phyloP scores from a whole-genome alignment of 2,888 invertebrate species.

The Dolichomitus sp. region DNA sequence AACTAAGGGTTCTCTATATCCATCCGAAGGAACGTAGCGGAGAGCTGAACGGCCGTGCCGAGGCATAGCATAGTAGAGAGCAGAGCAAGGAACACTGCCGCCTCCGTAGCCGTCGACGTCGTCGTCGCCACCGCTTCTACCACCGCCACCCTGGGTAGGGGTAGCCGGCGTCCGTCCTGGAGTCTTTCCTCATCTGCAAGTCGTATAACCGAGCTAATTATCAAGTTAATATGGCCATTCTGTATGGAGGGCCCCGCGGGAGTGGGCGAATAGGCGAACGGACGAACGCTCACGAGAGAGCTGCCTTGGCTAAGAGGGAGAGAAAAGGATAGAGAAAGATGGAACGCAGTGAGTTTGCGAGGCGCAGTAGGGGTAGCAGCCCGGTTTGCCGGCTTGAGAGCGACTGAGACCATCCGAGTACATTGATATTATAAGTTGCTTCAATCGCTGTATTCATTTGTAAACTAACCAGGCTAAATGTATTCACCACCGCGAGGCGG shows the following conservation, averaged over 20 bases:
- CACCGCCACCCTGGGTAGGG: conserved; percentile 84
- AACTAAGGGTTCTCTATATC: conserved; percentile 85
- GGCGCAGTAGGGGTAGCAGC: conserved; percentile 75
- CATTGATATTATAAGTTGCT: conserved; percentile 92
- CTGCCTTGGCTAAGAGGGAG: conserved; percentile 61
- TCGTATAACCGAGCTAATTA: conserved; percentile 96
- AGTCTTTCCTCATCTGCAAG: conserved; percentile 93
- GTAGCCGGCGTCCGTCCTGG: conserved; percentile 86
- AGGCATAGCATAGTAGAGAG: conserved; percentile 83
- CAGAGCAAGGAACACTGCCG: conserved; percentile 84
- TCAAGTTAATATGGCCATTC: conserved; percentile 96
- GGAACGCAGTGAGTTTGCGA: conserved; percentile 50
- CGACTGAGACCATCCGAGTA: conserved; percentile 86
- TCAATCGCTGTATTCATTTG: conserved; percentile 92
- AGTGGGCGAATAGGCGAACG: conserved; percentile 81
- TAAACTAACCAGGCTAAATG: conserved; percentile 88
- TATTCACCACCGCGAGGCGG: conserved; percentile 86
- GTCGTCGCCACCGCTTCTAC: conserved; percentile 71
- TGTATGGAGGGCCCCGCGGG: conserved; percentile 88
- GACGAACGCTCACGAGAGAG: conserved; percentile 65
- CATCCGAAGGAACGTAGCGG: conserved; percentile 81
- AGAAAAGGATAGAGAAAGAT: conserved; percentile 66
- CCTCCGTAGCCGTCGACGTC: conserved; percentile 62
- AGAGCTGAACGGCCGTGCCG: conserved; percentile 74
- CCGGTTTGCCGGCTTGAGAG: conserved; percentile 71